Evolutionary conservation across 2,888 invertebrate genomes (phyloP), one percentile per base, ranked within the genome.

Genomic region (Melipona bicolor): DNA sequence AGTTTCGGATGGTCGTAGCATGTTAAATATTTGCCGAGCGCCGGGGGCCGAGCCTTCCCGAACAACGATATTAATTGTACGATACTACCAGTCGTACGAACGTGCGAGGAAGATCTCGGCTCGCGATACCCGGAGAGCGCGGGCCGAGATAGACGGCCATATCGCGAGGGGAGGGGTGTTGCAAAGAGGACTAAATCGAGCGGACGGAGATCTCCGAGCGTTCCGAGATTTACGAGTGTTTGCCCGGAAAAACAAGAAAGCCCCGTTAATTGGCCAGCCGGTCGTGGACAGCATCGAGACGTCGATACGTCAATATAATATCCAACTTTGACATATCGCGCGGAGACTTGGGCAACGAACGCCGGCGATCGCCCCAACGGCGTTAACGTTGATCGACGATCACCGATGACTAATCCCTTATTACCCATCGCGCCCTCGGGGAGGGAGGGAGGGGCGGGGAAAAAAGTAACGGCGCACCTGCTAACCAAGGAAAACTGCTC

Each of bases 331-430:
- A 88, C 85, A 76, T 79, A 86, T 89, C 85, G 80, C 83, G 83
- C 59, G 69, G 74, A 74, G 83, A 79, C 80, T 79, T 71, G 49
- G 75, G 69, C 65, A 83, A 78, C 87, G 68, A 81, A 77, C 79
- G 77, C 68, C 71, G 74, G 27, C 27, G 27, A 27, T 27, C 27
- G 27, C 27, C 27, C 27, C 27, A n/a, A n/a, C n/a, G 27, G 77
- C 83, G 82, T 88, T 81, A 88, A 77, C 88, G 88, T 91, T 93
- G 93, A 92, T 93, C 91, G 93, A 93, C 91, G 92, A 92, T 91
- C 90, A 81, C 77, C 88, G 85, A 80, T 90, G 90, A 92, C 91
- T 93, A 93, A 94, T 93, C 92, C 92, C 89, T 91, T 90, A 89
- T 91, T 92, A 91, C 81, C 86, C 88, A 84, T 86, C 83, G 80